A percentile compares a stretch with the other conserved stretches of the same genome.
Conservation (phyloP, 2,888 invertebrate genomes). For the Acrobasis repandana region DNA sequence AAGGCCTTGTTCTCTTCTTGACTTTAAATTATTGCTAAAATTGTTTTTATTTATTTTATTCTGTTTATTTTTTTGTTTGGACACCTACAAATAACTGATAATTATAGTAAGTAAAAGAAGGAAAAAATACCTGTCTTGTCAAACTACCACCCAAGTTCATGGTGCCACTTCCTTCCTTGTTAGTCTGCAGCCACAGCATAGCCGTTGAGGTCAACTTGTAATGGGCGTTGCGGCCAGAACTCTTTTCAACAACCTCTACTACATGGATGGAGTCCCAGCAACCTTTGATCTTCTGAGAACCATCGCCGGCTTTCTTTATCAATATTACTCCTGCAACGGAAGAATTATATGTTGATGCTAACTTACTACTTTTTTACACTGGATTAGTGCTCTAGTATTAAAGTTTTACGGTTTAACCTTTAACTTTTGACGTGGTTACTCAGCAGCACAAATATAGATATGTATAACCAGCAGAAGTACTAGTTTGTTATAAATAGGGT, state of each 20-base stretch:
- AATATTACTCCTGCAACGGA: conserved; percentile 96
- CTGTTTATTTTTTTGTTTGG: too few species aligned
- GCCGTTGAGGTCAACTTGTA: conserved; percentile 99
- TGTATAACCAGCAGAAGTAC: too few species aligned
- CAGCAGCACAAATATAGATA: too few species aligned
- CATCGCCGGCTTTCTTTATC: conserved; percentile 99
- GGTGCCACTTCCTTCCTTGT: conserved; percentile 97
- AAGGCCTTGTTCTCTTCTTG: too few species aligned
- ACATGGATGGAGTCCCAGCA: conserved; percentile 99
- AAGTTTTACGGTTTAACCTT: too few species aligned
- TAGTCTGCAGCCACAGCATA: conserved; percentile 99
- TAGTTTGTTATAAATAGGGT: too few species aligned
- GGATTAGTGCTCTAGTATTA: too few species aligned
- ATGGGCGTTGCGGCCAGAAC: conserved; percentile 96
- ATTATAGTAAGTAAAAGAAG: background rate
- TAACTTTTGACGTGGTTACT: too few species aligned
- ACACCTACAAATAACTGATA: too few species aligned
- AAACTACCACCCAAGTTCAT: conserved; percentile 99
- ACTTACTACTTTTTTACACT: too few species aligned
- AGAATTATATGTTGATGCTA: background rate
- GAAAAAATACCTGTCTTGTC: conserved; percentile 91
- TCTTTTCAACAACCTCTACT: conserved; percentile 98
- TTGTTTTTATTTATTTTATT: too few species aligned
- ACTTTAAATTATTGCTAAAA: too few species aligned
- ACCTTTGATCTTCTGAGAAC: conserved; percentile 98